These are phyloP conservation scores for Oreochromis aureus DNA, from an alignment of 2,113 vertebrate species.

Conservation along the genomic window DNA sequence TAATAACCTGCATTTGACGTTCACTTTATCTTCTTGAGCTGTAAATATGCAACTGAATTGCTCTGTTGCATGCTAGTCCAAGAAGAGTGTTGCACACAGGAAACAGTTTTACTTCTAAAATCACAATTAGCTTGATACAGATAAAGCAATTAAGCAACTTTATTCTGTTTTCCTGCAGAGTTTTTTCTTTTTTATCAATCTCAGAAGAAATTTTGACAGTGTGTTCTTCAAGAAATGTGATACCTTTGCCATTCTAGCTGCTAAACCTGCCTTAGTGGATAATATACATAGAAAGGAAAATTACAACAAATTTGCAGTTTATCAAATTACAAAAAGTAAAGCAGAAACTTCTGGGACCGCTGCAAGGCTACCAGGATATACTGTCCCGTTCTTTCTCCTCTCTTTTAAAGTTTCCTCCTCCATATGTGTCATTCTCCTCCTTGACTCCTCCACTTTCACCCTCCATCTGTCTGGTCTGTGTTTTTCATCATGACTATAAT, in stretches of 20 bases:
- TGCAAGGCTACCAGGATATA: background rate
- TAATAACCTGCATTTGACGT: background rate
- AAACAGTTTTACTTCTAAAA: background rate
- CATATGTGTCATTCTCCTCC: background rate
- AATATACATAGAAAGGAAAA: background rate
- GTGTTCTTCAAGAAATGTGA: background rate
- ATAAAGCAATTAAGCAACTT: background rate
- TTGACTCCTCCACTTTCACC: background rate
- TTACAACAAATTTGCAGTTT: background rate
- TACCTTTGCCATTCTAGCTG: fast-evolving
- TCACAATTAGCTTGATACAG: background rate
- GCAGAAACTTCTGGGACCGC: background rate
- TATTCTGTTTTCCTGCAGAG: background rate
- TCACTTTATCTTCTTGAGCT: background rate
- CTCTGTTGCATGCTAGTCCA: background rate
- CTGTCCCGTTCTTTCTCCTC: background rate
- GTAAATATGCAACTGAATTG: background rate
- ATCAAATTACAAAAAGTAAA: background rate
- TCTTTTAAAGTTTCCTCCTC: background rate
- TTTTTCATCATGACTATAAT: slow-evolving; percentile 7
- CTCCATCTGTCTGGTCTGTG: background rate
- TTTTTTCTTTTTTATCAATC: background rate
- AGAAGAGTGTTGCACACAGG: background rate
- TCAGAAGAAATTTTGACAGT: background rate
- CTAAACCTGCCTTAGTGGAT: background rate